A percentile compares a stretch with the other conserved stretches of the same genome.
Conservation (phyloP, 1,140 invertebrate genomes). For the Leptinotarsa texana region DNA sequence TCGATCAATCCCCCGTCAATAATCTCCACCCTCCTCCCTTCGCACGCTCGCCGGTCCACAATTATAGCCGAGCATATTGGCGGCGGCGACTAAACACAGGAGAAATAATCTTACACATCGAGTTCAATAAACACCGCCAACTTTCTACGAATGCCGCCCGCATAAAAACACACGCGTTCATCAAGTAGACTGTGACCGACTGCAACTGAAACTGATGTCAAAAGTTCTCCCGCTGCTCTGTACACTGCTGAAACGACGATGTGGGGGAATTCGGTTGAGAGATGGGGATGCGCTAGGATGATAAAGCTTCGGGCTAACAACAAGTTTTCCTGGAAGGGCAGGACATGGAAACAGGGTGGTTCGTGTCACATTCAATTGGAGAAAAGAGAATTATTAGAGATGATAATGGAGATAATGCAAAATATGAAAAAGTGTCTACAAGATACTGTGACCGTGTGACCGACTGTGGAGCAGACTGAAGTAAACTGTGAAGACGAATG, state of each 20-base stretch:
- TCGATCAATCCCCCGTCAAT: not conserved
- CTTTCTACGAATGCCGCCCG: not conserved
- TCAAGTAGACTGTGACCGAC: not conserved
- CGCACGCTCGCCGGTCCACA: not conserved
- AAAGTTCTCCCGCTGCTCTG: not conserved
- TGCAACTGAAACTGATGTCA: not conserved
- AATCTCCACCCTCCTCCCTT: not conserved
- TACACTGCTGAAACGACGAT: not conserved
- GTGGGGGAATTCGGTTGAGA: not conserved
- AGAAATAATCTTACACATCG: not conserved
- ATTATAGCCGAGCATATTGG: not conserved
- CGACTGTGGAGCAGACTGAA: too few species aligned
- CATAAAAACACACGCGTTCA: not conserved
- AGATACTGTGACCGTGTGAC: too few species aligned
- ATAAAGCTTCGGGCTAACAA: not conserved
- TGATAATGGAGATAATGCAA: too few species aligned
- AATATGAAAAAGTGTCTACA: too few species aligned
- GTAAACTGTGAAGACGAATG: too few species aligned
- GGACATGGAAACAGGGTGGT: not conserved
- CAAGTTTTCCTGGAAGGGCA: not conserved
- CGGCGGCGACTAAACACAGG: not conserved
- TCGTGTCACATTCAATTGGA: not conserved
- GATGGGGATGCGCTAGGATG: not conserved
- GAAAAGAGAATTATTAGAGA: too few species aligned
- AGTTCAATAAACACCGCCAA: not conserved